phyloP scores from a whole-genome alignment of 1,140 invertebrate genomes.

The Dufourea novaeangliae region DNA sequence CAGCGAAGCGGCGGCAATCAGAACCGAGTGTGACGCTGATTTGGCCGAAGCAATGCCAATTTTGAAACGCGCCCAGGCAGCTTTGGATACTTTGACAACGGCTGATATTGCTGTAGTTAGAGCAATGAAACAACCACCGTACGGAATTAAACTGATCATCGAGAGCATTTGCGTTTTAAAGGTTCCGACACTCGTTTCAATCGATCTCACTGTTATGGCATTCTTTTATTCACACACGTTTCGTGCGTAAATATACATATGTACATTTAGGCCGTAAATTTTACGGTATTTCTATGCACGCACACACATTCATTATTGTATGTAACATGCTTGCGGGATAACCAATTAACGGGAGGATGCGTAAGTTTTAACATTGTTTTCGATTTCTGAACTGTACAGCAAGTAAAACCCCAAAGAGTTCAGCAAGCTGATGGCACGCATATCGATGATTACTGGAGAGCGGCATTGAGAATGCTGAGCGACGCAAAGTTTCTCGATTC shows the following conservation, averaged over 20 bases:
- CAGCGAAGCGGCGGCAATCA: constrained; percentile 92
- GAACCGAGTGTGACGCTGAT: constrained; percentile 97
- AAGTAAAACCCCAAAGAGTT: constrained; percentile 92
- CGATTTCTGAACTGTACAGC: too few species aligned
- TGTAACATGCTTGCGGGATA: too few species aligned
- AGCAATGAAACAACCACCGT: constrained; percentile 98
- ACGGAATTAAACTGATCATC: constrained; percentile 96
- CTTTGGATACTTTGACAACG: constrained; percentile 95
- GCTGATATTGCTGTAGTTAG: constrained; percentile 97
- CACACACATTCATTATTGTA: too few species aligned
- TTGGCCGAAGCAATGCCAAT: constrained; percentile 96
- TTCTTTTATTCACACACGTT: too few species aligned
- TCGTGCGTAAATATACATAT: too few species aligned
- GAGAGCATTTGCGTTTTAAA: constrained; percentile 97
- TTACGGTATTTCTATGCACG: too few species aligned
- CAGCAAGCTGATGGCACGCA: constrained; percentile 87
- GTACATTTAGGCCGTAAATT: too few species aligned
- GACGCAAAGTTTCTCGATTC: constrained; percentile 95
- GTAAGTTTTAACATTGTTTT: too few species aligned
- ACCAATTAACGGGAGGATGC: too few species aligned
- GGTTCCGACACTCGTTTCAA: too few species aligned
- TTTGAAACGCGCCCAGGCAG: constrained; percentile 92
- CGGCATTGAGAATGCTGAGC: constrained; percentile 93
- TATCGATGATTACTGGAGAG: constrained; percentile 96
- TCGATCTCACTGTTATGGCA: background rate